Base-by-base conservation (phyloP, 2,113 vertebrate genomes). In the Ctenodactylus gundi region DNA sequence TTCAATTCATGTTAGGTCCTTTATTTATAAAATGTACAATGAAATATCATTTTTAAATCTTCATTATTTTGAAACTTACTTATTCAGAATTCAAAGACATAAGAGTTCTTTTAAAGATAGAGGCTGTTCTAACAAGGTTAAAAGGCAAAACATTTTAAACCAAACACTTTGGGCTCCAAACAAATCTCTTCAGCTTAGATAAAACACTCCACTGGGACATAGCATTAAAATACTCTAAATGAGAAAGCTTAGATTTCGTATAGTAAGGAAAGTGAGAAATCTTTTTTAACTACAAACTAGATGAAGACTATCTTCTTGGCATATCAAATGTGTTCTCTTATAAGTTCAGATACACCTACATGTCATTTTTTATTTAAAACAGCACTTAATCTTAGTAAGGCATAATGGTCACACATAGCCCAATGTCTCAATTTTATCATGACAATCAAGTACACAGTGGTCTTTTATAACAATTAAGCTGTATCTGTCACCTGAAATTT, bases 231-330 rank as follows among this genome's bases (percentile, higher is more conserved):
- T 81, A 65, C 67, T 86, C 7, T 39, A 90, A 86, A 78, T 2
- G 73, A 80, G 25, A 77, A 96, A 88, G 62, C 13, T 77, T 92
- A 76, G 7, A 72, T 60, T 36, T 73, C 60, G 31, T 5, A 62
- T 83, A 55, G 82, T 86, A 89, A 85, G 27, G 84, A 34, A 94
- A 90, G 85, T 5, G 92, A 93, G 8, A 44, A 86, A 49, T 85
- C 6, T 75, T 51, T 12, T 86, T 85, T 72, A 20, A 89, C 68
- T 62, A 13, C n/a, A 64, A 68, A 78, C 6, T 80, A 89, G 18
- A 70, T 92, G 82, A 72, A 51, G 7, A 78, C 4, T n/a, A 89
- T 41, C 18, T 75, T 94, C 57, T 86, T 80, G 27, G 21, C n/a
- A 39, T 57, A 88, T 4, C 46, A 41, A 14, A 64, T 27, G 36